Evolutionary conservation across 2,888 invertebrate genomes (phyloP).

Genomic region (Charanyca ferruginea): DNA sequence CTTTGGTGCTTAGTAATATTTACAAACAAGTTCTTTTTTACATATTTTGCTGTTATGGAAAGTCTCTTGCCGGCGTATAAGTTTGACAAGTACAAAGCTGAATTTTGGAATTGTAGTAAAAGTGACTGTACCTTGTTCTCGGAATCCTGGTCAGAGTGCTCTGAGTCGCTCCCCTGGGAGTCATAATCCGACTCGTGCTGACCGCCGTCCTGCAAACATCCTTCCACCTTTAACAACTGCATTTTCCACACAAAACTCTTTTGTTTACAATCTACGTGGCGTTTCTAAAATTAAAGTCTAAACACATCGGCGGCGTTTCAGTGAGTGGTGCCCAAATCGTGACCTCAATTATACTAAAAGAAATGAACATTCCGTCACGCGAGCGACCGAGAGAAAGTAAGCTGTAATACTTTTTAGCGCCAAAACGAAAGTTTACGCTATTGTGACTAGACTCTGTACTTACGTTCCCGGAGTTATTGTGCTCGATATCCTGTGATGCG

Average conservation of each 20-base stretch:
- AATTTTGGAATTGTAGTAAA: not conserved
- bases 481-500: conserved; percentile 87
- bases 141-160: conserved; percentile 93
- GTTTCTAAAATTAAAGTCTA: conserved; percentile 74
- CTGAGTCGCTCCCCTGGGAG: conserved; percentile 88
- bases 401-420: conserved; percentile 83
- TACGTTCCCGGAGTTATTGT: conserved; percentile 85
- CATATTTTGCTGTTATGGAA: not conserved
- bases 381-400: conserved; percentile 87
- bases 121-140: conserved; percentile 92
- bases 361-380: conserved; percentile 89
- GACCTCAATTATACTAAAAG: conserved; percentile 89
- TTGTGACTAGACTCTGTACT: conserved; percentile 74
- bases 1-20: conserved; percentile 1
- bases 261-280: conserved; percentile 78
- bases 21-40: conserved; percentile 8
- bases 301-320: conserved; percentile 77
- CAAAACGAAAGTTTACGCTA: conserved; percentile 84
- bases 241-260: conserved; percentile 69
- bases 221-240: conserved; percentile 86
- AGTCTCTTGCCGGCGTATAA: not conserved
- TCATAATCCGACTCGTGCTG: conserved; percentile 88
- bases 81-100: not conserved
- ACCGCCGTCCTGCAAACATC: conserved; percentile 85
- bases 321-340: conserved; percentile 84